A percentile compares a stretch with the other conserved stretches of the same genome.
Evolutionary conservation across 37 sponge, comb jelly and placozoan species (phyloP).

Genomic region (Aphrocallistes beatrix): DNA sequence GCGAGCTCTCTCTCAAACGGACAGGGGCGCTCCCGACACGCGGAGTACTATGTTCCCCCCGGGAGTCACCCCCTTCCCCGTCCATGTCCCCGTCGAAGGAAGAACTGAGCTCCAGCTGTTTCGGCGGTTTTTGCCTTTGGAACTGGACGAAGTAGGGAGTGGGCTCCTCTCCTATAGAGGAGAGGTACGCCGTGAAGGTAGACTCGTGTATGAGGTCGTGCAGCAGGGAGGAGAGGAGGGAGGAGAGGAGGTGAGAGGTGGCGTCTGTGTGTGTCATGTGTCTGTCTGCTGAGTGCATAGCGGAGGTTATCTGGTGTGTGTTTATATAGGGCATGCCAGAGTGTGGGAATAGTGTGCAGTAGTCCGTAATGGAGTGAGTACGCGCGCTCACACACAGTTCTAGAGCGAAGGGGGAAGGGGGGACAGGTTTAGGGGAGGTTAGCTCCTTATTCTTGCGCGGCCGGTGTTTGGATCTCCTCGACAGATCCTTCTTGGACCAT

Average conservation of each 20-base stretch:
- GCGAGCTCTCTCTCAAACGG: background rate
- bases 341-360: conserved; percentile 25
- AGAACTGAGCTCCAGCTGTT: background rate
- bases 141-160: conserved; percentile 78
- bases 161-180: conserved; percentile 48
- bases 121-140: too few relatives aligned
- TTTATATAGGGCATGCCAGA: conserved; percentile 37
- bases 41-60: background rate
- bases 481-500: background rate
- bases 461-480: background rate
- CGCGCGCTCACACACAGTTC: conserved; percentile 51
- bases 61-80: background rate
- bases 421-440: conserved; percentile 21
- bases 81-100: background rate
- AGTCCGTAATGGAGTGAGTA: conserved; percentile 58
- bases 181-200: conserved; percentile 48
- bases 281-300: background rate
- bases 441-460: background rate
- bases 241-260: background rate
- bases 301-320: background rate
- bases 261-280: background rate
- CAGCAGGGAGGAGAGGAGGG: background rate
- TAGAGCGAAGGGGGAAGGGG: conserved; percentile 35
- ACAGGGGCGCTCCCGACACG: conserved; percentile 4
- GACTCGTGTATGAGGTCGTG: conserved; percentile 59